Evolutionary conservation across 2,888 invertebrate genomes (phyloP).

Genomic region (Standfussiana lucernea): DNA sequence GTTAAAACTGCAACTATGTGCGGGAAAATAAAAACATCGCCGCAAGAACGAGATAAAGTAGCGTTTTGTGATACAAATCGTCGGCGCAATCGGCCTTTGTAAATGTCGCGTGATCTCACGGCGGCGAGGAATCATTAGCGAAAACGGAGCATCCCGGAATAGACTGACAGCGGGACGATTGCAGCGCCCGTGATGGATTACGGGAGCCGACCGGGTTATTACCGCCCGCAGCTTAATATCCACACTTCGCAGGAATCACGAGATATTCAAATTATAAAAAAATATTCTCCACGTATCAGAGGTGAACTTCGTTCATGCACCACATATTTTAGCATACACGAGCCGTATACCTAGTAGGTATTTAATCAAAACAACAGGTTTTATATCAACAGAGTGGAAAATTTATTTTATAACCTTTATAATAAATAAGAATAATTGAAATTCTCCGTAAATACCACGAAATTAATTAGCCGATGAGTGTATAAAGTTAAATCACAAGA

Average conservation of each 20-base stretch:
- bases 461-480: constrained; percentile 72
- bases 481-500: constrained; percentile 70
- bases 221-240: constrained; percentile 81
- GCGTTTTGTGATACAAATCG: constrained; percentile 79
- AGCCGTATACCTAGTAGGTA: constrained; percentile 61
- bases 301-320: constrained; percentile 61
- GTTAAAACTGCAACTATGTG: constrained; percentile 78
- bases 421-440: constrained; percentile 67
- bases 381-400: constrained; percentile 65
- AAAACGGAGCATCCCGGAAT: constrained; percentile 89
- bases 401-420: constrained; percentile 65
- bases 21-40: constrained; percentile 63
- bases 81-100: constrained; percentile 81
- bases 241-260: constrained; percentile 76
- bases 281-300: constrained; percentile 41
- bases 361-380: constrained; percentile 65
- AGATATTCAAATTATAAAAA: constrained; percentile 74
- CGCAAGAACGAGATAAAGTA: constrained; percentile 65
- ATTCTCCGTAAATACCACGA: constrained; percentile 68
- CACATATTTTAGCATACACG: constrained; percentile 61
- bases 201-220: constrained; percentile 82
- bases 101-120: constrained; percentile 82
- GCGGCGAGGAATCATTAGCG: constrained; percentile 87
- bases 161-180: constrained; percentile 89
- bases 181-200: constrained; percentile 88